Conservation (phyloP, 2,113 vertebrate genomes). For the Tyrannus savana region DNA sequence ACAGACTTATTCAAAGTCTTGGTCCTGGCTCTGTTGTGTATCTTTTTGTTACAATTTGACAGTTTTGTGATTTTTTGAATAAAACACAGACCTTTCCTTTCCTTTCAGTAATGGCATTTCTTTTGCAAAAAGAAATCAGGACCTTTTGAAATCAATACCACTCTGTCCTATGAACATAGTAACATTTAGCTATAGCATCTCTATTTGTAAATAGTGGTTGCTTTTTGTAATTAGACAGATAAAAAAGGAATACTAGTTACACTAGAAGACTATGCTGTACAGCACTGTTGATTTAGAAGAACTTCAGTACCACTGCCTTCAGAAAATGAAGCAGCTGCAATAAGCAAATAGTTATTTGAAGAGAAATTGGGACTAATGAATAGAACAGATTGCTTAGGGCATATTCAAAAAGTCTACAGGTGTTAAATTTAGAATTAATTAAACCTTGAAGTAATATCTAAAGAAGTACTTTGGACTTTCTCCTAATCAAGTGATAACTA, state of each 20-base stretch:
- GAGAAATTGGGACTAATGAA: background rate
- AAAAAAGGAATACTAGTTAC: background rate
- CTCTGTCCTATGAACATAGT: background rate
- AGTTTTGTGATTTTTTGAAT: background rate
- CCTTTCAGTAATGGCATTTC: background rate
- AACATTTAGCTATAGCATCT: background rate
- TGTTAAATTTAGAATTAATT: background rate
- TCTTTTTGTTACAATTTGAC: background rate
- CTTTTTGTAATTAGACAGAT: background rate
- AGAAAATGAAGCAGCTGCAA: background rate
- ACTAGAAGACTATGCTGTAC: background rate
- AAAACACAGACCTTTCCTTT: background rate
- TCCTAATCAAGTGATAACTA: background rate
- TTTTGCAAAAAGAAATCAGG: background rate
- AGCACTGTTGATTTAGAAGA: background rate
- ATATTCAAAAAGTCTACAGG: background rate
- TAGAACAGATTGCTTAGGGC: background rate
- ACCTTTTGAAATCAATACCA: background rate
- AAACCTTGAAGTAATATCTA: background rate
- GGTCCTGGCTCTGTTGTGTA: background rate
- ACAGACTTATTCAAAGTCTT: background rate
- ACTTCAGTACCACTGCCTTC: background rate
- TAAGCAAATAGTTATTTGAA: background rate
- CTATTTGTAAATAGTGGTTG: no score
- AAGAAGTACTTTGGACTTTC: background rate